These are phyloP conservation scores for Lasioglossum albipes DNA, from an alignment of 1,140 invertebrate genomes.

Conservation along the genomic window DNA sequence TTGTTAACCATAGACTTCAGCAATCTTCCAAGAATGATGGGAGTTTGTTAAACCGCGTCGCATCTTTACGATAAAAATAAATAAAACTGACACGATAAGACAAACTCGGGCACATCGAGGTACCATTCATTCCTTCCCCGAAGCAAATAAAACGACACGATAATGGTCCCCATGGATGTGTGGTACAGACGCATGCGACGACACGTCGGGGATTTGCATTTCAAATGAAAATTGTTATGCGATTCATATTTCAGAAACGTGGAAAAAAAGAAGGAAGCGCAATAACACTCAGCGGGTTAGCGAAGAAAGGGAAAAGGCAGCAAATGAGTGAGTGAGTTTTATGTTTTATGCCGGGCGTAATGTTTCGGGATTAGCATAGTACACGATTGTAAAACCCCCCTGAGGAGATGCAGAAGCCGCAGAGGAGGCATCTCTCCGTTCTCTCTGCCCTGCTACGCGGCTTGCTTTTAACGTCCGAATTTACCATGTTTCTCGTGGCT, in stretches of 20 bases:
- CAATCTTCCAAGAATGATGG: too few species aligned
- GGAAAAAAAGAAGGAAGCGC: conserved; percentile 28
- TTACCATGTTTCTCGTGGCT: conserved; percentile 50
- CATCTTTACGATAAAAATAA: too few species aligned
- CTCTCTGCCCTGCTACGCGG: conserved; percentile 30
- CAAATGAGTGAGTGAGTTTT: conserved; percentile 71
- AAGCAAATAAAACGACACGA: not conserved
- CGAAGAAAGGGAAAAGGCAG: conserved; percentile 44
- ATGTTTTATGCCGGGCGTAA: conserved; percentile 74
- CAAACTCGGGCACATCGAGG: too few species aligned
- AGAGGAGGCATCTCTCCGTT: conserved; percentile 50
- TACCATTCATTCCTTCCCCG: not conserved
- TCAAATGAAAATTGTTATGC: conserved; percentile 60
- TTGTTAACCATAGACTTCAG: too few species aligned
- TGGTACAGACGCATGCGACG: not conserved
- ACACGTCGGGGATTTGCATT: conserved; percentile 69
- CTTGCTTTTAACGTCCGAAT: conserved; percentile 56
- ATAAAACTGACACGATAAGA: too few species aligned
- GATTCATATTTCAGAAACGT: conserved; percentile 58
- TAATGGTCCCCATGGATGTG: not conserved
- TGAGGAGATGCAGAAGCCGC: conserved; percentile 61
- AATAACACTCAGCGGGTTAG: conserved; percentile 42
- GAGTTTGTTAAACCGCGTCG: too few species aligned
- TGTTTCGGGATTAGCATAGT: conserved; percentile 75
- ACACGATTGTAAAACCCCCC: conserved; percentile 72